These are phyloP conservation scores for Margarornis squamiger DNA, from an alignment of 2,797 vertebrate genomes.

Conservation along the genomic window DNA sequence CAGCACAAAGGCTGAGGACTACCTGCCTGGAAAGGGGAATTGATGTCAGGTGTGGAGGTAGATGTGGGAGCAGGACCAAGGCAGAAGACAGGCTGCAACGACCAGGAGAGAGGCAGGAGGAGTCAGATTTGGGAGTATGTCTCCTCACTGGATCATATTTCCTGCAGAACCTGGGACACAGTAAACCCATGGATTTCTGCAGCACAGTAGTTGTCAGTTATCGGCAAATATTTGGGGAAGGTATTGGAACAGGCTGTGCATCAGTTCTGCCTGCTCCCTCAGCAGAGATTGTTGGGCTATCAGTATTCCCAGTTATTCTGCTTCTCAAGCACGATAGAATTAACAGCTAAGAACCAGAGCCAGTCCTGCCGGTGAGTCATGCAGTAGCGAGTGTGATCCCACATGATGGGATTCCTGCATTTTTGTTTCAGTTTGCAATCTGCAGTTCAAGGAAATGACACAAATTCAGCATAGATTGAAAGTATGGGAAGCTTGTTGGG, in stretches of 20 bases:
- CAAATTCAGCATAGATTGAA: neutral
- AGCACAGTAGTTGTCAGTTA: neutral
- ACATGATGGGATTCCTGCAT: neutral
- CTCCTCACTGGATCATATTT: neutral
- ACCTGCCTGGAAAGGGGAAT: neutral
- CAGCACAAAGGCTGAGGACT: neutral
- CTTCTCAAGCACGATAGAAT: conserved; percentile 4
- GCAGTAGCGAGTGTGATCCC: neutral
- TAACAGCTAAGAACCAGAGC: neutral
- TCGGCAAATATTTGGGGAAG: neutral
- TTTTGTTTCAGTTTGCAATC: conserved; percentile 14
- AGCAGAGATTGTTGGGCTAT: neutral
- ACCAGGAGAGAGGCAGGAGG: neutral
- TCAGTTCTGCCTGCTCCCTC: neutral
- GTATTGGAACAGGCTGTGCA: neutral
- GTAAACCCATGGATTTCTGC: neutral
- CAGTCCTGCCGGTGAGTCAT: neutral
- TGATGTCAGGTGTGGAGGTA: neutral
- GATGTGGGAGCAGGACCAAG: neutral
- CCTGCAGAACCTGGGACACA: neutral
- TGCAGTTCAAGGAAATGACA: conserved; percentile 18
- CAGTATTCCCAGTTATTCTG: neutral
- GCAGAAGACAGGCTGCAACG: neutral
- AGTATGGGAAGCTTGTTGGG: neutral
- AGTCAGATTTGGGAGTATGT: neutral